Evolutionary conservation across 2,113 vertebrate species (phyloP).

Genomic region (Planiliza haematocheilus): DNA sequence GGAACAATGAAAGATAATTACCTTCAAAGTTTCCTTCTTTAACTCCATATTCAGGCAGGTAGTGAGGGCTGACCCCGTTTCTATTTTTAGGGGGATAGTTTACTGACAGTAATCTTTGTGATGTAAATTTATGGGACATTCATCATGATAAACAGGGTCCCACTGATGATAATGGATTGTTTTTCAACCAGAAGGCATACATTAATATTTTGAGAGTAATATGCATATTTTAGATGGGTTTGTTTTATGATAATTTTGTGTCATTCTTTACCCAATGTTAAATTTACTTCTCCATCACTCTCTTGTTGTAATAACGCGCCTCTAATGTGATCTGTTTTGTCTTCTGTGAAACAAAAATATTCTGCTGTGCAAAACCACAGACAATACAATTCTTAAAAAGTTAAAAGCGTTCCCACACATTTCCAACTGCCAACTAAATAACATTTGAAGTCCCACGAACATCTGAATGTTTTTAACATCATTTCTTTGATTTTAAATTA

Average conservation of each 20-base stretch:
- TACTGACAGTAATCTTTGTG: not conserved
- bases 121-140: not conserved
- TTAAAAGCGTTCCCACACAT: not conserved
- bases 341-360: not conserved
- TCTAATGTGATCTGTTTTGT: not conserved
- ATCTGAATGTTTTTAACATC: too few relatives aligned
- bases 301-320: not conserved
- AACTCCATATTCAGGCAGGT: not conserved
- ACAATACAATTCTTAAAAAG: not conserved
- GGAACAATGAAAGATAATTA: slow-evolving; percentile 32
- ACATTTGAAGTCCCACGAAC: too few relatives aligned
- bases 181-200: too few relatives aligned
- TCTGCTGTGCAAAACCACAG: not conserved
- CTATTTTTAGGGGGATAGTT: slow-evolving; percentile 9
- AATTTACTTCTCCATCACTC: not conserved
- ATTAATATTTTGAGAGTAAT: too few relatives aligned
- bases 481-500: too few relatives aligned
- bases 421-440: too few relatives aligned
- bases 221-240: not conserved
- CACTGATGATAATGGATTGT: not conserved
- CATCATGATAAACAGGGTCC: not conserved
- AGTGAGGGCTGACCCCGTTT: not conserved
- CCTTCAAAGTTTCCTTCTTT: not conserved
- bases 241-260: not conserved
- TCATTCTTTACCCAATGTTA: not conserved